Base-by-base conservation (phyloP, 2,888 invertebrate species). In the Taphrorychus bicolor region DNA sequence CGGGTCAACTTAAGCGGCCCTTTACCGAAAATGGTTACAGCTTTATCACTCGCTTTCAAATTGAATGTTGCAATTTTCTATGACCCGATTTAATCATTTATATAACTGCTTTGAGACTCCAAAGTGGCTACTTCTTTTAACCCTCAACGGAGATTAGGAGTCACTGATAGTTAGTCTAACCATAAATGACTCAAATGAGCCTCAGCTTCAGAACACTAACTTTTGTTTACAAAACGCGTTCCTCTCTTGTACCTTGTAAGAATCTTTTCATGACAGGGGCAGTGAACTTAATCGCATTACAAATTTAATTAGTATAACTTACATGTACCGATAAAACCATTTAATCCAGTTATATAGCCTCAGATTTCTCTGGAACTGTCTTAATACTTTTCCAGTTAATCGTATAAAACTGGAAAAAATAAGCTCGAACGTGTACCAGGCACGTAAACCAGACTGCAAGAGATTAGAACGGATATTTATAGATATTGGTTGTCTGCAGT, bases 391-490 rank as follows among this genome's bases (percentile, higher is more conserved):
- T 63, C 48, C 57, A 49, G 7, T 14, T 56, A 57, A 63, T 49
- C 54, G 41, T 57, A 57, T 48, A 23, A 40, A 45, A 21, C 19
- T 18, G 56, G 45, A 54, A 56, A 63, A 56, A 63, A 61, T 23
- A 21, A 21, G 40, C 40, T 49, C 21, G 18, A 42, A 49, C 21
- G 48, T 56, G 49, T 63, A 49, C 62, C 62, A 63, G 62, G 49
- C 62, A 63, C 62, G 62, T 63, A 63, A 63, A 63, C 62, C 49
- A 63, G 48, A 16, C 14, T 32, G 54, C 19, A 49, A 40, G 56
- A 63, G 64, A 58, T 64, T 64, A 64, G 22, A 58, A 23, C 11
- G 14, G 58, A 51, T 64, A 64, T 64, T 64, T 64, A 64, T 64
- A 42, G 63, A 58, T 58, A 63, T 63, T 58, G 64, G 64, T 64